These are phyloP conservation scores for Megatriorchis doriae DNA, from an alignment of 2,113 vertebrate genomes.

Conservation along the genomic window DNA sequence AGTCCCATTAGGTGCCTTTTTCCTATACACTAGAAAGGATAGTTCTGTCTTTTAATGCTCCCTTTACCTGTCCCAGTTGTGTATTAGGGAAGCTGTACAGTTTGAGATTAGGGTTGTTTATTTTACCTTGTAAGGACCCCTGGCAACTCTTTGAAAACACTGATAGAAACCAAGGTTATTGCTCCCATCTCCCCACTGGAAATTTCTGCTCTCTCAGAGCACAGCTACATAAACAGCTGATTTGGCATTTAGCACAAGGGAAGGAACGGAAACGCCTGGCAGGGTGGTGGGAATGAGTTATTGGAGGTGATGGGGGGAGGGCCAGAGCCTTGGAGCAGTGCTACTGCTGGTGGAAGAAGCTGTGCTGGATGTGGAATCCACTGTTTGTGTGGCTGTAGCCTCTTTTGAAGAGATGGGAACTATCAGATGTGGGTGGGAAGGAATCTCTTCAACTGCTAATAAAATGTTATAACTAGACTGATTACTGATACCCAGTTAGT, in stretches of 20 bases:
- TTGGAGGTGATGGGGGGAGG: background rate
- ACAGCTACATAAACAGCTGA: slow-evolving; percentile 48
- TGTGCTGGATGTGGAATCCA: background rate
- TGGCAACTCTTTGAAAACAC: background rate
- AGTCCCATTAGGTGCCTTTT: background rate
- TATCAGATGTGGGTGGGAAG: background rate
- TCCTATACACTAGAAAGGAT: background rate
- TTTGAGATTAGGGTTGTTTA: background rate
- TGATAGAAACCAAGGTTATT: slow-evolving; percentile 13
- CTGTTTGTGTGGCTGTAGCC: background rate
- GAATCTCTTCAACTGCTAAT: background rate
- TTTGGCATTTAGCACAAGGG: slow-evolving; percentile 27
- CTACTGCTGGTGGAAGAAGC: background rate
- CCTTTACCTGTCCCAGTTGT: background rate
- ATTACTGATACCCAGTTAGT: background rate
- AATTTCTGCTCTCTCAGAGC: slow-evolving; percentile 34
- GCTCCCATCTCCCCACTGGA: slow-evolving; percentile 16
- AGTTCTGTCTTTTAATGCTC: background rate
- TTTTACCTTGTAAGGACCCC: background rate
- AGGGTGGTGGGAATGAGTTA: slow-evolving; percentile 37
- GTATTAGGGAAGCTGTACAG: background rate
- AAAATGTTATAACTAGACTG: background rate
- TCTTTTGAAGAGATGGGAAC: background rate
- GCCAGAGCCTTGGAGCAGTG: background rate
- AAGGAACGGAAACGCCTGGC: background rate